These are phyloP conservation scores for Podocnemis expansa DNA, from an alignment of 2,113 vertebrate species.

Conservation along the genomic window DNA sequence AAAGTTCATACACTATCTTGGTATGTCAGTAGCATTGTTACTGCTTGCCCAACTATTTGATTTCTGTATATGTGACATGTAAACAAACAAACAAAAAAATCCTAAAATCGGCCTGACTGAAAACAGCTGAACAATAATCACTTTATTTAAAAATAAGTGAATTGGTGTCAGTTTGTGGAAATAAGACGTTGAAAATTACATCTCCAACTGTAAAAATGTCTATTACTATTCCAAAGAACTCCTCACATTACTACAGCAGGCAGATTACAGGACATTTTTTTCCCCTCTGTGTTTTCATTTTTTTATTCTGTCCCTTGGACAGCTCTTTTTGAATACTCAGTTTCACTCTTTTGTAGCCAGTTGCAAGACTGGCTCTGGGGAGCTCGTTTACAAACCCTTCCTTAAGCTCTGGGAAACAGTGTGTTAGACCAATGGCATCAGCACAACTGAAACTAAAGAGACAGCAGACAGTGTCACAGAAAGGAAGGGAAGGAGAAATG, in stretches of 20 bases:
- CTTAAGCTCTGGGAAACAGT: background rate
- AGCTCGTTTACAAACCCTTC: background rate
- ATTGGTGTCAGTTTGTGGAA: background rate
- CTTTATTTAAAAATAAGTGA: constrained; percentile 2
- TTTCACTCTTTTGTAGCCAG: background rate
- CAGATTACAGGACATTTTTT: background rate
- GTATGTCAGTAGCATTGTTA: background rate
- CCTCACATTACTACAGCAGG: background rate
- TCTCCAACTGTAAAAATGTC: background rate
- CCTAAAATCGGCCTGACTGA: background rate
- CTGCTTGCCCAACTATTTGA: constrained; percentile 9
- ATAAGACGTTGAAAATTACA: background rate
- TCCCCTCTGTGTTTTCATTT: background rate
- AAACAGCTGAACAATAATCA: background rate
- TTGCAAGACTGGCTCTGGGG: background rate
- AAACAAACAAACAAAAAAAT: background rate
- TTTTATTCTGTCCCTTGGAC: background rate
- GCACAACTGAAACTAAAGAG: background rate
- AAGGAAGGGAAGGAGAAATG: background rate
- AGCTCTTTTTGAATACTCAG: background rate
- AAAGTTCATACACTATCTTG: background rate
- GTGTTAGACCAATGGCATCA: background rate
- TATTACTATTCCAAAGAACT: background rate
- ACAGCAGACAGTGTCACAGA: background rate
- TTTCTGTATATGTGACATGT: background rate